Conservation (phyloP, 30 jellyfish, hydroid and myxozoan genomes). For the Sanderia malayensis region DNA sequence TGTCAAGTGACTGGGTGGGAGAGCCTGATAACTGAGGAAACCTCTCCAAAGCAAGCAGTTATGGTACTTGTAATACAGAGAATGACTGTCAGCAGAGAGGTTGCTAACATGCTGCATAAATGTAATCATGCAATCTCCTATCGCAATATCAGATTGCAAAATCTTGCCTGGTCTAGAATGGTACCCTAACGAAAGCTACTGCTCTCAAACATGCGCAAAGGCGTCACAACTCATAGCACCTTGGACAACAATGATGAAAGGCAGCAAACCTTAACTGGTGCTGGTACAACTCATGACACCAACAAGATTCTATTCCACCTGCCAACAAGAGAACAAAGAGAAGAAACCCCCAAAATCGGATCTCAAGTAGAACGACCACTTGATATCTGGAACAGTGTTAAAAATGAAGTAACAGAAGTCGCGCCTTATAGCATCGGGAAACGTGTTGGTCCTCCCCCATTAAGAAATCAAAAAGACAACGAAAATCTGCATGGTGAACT, state of each 20-base stretch:
- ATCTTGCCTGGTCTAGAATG: slow-evolving; percentile 42
- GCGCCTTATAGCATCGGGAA: slow-evolving; percentile 26
- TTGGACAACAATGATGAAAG: slow-evolving; percentile 42
- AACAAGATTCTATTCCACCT: slow-evolving; percentile 50
- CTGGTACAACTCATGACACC: slow-evolving; percentile 51
- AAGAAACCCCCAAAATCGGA: slow-evolving; percentile 8
- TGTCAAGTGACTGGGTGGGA: slow-evolving; percentile 51
- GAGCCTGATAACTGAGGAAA: slow-evolving; percentile 3
- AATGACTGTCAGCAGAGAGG: slow-evolving; percentile 31
- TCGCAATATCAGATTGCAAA: slow-evolving; percentile 28
- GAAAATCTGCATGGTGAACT: slow-evolving; percentile 3
- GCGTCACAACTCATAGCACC: slow-evolving; percentile 35
- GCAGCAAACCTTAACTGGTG: slow-evolving; percentile 43
- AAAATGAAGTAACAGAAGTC: background rate
- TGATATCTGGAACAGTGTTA: slow-evolving; percentile 7
- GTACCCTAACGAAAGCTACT: background rate
- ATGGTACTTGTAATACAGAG: slow-evolving; percentile 22
- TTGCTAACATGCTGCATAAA: slow-evolving; percentile 21
- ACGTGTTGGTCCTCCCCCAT: slow-evolving; percentile 21
- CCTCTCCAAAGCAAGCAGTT: slow-evolving; percentile 38
- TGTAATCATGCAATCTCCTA: slow-evolving; percentile 37
- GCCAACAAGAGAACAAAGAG: slow-evolving; percentile 11
- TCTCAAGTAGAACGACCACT: slow-evolving; percentile 5
- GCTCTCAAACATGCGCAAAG: slow-evolving; percentile 24
- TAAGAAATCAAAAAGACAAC: background rate